These are phyloP conservation scores for Leptinotarsa peninsularis DNA, from an alignment of 2,888 invertebrate species.

Conservation along the genomic window DNA sequence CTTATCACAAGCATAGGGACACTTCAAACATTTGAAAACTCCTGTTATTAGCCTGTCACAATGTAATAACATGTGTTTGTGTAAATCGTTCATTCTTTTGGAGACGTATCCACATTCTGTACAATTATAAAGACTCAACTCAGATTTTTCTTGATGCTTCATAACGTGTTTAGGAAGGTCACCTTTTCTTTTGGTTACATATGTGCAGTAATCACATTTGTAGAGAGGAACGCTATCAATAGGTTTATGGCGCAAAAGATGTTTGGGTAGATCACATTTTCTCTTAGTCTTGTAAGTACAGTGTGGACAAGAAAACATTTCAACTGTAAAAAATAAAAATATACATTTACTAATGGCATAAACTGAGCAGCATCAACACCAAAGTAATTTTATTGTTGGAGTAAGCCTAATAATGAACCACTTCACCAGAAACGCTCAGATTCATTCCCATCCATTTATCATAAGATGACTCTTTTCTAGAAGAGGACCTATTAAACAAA, in stretches of 20 bases:
- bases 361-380: background rate
- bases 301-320: conserved; percentile 43
- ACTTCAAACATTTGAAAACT: conserved; percentile 50
- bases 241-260: conserved; percentile 43
- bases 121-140: conserved; percentile 38
- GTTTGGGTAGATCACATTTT: conserved; percentile 49
- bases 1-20: conserved; percentile 47
- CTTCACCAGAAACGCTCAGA: too few species aligned
- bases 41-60: conserved; percentile 46
- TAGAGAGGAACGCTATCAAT: conserved; percentile 37
- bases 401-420: too few species aligned
- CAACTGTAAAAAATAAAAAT: conserved; percentile 8
- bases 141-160: conserved; percentile 38
- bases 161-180: conserved; percentile 46
- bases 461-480: too few species aligned
- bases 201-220: conserved; percentile 49
- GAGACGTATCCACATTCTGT: conserved; percentile 45
- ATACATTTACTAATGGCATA: background rate
- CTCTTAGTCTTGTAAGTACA: conserved; percentile 49
- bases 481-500: too few species aligned
- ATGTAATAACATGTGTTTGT: conserved; percentile 51
- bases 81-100: conserved; percentile 49
- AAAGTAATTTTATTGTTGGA: too few species aligned
- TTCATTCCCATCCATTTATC: too few species aligned
- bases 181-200: conserved; percentile 50